phyloP scores from a whole-genome alignment of 2,888 invertebrate species.

The Spisula solida region DNA sequence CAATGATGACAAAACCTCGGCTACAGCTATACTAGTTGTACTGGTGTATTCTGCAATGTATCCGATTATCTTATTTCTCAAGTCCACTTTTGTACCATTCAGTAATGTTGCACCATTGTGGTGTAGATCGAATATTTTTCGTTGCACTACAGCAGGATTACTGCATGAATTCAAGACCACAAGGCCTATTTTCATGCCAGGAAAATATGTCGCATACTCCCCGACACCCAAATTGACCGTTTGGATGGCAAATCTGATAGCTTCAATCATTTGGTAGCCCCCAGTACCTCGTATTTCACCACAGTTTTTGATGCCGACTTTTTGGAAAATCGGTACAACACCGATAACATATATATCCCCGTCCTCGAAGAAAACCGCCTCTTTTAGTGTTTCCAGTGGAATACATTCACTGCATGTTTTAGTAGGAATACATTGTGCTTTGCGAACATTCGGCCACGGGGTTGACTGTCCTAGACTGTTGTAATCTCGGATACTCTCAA shows the following conservation, averaged over 20 bases:
- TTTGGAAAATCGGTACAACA: slow-evolving; percentile 62
- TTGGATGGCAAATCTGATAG: slow-evolving; percentile 63
- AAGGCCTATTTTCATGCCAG: slow-evolving; percentile 57
- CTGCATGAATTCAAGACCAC: slow-evolving; percentile 71
- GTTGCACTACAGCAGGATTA: slow-evolving; percentile 55
- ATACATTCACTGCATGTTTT: slow-evolving; percentile 58
- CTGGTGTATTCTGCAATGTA: slow-evolving; percentile 64
- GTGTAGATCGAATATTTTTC: slow-evolving; percentile 60
- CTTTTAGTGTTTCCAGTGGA: slow-evolving; percentile 32
- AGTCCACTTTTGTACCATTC: slow-evolving; percentile 31
- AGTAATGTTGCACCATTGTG: slow-evolving; percentile 37
- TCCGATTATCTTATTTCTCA: slow-evolving; percentile 60
- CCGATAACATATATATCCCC: slow-evolving; percentile 71
- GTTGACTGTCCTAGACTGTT: neutral
- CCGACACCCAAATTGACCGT: slow-evolving; percentile 45
- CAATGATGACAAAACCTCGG: slow-evolving; percentile 51
- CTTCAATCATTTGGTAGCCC: slow-evolving; percentile 63
- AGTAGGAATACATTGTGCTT: slow-evolving; percentile 49
- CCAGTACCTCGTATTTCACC: slow-evolving; percentile 45
- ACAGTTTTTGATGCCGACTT: slow-evolving; percentile 48
- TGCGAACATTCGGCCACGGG: slow-evolving; percentile 51
- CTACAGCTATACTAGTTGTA: slow-evolving; percentile 57
- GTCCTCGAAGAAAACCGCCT: slow-evolving; percentile 45
- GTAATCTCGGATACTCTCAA: slow-evolving; percentile 51
- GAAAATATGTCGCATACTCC: slow-evolving; percentile 35